Conservation (phyloP, 2,888 invertebrate genomes). For the Phymatocera aterrima region DNA sequence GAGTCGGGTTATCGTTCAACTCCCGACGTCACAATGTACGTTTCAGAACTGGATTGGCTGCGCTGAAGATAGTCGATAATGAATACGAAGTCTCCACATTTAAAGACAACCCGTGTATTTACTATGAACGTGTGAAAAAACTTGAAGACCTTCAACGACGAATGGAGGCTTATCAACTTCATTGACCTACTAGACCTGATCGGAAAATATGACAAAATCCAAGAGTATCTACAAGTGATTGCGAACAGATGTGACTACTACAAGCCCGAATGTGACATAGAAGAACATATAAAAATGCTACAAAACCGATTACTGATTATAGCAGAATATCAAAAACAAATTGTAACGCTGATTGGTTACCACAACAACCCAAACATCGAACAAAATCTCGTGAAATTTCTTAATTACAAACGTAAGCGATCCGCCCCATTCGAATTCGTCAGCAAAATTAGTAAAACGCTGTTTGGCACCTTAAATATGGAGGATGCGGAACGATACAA, state of each 20-base stretch:
- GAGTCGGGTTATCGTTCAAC: too few relatives aligned
- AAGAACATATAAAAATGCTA: not conserved
- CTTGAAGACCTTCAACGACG: not conserved
- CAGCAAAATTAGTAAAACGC: slow-evolving; percentile 28
- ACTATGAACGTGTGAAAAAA: slow-evolving; percentile 10
- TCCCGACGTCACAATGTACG: too few relatives aligned
- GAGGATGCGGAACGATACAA: slow-evolving; percentile 30
- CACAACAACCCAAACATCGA: not conserved
- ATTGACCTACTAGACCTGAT: not conserved
- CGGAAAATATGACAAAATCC: not conserved
- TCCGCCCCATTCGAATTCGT: not conserved
- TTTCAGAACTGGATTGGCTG: too few relatives aligned
- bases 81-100: not conserved
- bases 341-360: not conserved
- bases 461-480: slow-evolving; percentile 35
- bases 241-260: not conserved
- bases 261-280: not conserved
- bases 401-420: not conserved
- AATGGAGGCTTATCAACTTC: slow-evolving; percentile 4
- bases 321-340: not conserved
- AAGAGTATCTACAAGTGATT: not conserved
- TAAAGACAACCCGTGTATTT: not conserved
- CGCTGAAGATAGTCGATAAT: too few relatives aligned
- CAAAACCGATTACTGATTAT: not conserved
- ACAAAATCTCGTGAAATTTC: not conserved